Percentiles rank a stretch among this genome's conserved stretches.
Conservation (phyloP, 1,140 invertebrate genomes). For the Penaeus indicus region DNA sequence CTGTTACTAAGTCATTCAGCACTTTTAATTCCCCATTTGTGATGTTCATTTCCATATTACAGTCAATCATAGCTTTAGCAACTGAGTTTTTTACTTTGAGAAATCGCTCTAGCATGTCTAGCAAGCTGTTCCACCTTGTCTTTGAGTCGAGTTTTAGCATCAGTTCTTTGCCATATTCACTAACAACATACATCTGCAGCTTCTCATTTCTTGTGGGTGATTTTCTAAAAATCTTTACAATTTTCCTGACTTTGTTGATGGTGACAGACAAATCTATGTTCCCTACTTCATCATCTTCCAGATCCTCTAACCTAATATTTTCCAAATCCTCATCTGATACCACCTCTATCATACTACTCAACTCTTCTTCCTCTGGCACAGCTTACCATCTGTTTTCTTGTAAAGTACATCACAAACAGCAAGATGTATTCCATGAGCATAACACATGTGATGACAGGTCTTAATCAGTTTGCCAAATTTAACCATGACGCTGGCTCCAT, state of each 20-base stretch:
- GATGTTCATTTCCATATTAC: no score
- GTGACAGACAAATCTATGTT: constrained; percentile 38
- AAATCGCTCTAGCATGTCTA: constrained; percentile 31
- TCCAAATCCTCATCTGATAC: constrained; percentile 33
- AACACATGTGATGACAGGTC: neutral
- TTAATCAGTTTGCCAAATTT: constrained; percentile 38
- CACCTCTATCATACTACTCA: constrained; percentile 34
- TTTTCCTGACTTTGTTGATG: constrained; percentile 35
- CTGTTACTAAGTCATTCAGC: constrained; percentile 19
- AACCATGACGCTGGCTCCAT: constrained; percentile 39
- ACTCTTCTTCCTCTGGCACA: constrained; percentile 37
- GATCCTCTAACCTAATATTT: constrained; percentile 26
- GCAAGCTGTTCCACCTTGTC: constrained; percentile 34
- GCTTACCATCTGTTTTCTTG: constrained; percentile 12
- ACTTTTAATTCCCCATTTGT: constrained; percentile 21
- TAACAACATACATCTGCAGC: constrained; percentile 31
- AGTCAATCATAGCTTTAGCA: constrained; percentile 45
- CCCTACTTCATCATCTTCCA: constrained; percentile 19
- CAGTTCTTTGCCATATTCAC: constrained; percentile 29
- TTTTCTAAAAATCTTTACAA: constrained; percentile 29
- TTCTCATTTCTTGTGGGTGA: constrained; percentile 38
- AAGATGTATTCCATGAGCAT: constrained; percentile 27
- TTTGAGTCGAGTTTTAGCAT: constrained; percentile 36
- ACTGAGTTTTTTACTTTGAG: constrained; percentile 28
- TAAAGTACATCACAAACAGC: constrained; percentile 23